Percentiles rank a stretch among this genome's conserved stretches.
Conservation (phyloP, 1,140 invertebrate species). For the Brachionus calyciflorus region DNA sequence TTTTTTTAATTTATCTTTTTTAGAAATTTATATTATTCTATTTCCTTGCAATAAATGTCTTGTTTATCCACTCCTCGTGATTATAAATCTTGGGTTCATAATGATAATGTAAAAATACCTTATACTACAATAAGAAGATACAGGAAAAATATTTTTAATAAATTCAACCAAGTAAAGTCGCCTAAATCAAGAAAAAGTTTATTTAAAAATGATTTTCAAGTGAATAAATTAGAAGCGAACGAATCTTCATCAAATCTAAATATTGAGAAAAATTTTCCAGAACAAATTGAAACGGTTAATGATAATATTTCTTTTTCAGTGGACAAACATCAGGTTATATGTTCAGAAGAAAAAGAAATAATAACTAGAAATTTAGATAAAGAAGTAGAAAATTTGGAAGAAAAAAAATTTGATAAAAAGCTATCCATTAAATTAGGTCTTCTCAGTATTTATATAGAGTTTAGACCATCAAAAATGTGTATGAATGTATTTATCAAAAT, state of each 20-base stretch:
- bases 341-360: too few relatives aligned
- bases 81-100: constrained; percentile 5
- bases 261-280: not conserved
- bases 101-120: not conserved
- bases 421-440: not conserved
- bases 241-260: not conserved
- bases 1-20: not conserved
- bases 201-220: not conserved
- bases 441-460: constrained; percentile 1
- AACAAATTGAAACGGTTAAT: not conserved
- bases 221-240: too few relatives aligned
- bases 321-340: too few relatives aligned
- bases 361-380: not conserved
- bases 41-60: not conserved
- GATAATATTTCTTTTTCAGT: not conserved
- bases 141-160: constrained; percentile 2
- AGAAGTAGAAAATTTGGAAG: not conserved
- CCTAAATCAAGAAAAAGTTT: not conserved
- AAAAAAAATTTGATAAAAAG: not conserved
- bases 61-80: not conserved
- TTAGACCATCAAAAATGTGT: not conserved
- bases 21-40: too few relatives aligned
- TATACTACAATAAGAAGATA: constrained; percentile 25
- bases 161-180: not conserved
- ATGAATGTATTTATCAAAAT: constrained; percentile 7